phyloP scores from a whole-genome alignment of 2,797 vertebrate genomes.

The Hoplostethus mediterraneus region DNA sequence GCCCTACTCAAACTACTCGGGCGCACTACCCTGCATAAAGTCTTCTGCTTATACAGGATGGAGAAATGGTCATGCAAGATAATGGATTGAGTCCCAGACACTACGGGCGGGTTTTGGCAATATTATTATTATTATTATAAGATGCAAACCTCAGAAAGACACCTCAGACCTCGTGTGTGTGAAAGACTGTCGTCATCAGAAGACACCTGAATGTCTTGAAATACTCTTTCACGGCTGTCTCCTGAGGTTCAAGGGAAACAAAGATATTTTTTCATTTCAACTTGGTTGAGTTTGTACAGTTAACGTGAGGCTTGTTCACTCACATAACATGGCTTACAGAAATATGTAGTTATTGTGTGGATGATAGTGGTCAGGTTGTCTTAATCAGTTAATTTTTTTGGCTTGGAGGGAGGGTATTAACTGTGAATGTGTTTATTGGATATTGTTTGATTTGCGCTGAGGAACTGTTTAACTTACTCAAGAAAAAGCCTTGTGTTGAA shows the following conservation, averaged over 20 bases:
- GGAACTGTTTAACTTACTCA: neutral
- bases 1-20: no score
- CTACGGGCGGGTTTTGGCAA: constrained; percentile 28
- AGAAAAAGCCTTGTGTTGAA: constrained; percentile 46
- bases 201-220: constrained; percentile 10
- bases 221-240: constrained; percentile 25
- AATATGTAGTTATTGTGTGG: constrained; percentile 38
- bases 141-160: constrained; percentile 31
- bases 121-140: neutral
- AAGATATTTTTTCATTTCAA: constrained; percentile 30
- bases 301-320: constrained; percentile 30
- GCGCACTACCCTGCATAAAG: no score
- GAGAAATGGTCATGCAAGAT: constrained; percentile 11
- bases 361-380: constrained; percentile 43
- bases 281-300: constrained; percentile 56
- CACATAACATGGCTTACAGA: constrained; percentile 30
- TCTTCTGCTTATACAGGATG: neutral
- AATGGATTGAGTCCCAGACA: constrained; percentile 11
- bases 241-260: constrained; percentile 21
- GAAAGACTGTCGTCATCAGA: constrained; percentile 7
- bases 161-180: constrained; percentile 24
- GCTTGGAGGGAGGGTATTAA: constrained; percentile 47
- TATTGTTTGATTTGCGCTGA: constrained; percentile 39
- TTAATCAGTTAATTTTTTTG: constrained; percentile 54
- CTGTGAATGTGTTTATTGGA: constrained; percentile 72